phyloP scores from a whole-genome alignment of 2,888 invertebrate species.

The Serrognathus titanus region DNA sequence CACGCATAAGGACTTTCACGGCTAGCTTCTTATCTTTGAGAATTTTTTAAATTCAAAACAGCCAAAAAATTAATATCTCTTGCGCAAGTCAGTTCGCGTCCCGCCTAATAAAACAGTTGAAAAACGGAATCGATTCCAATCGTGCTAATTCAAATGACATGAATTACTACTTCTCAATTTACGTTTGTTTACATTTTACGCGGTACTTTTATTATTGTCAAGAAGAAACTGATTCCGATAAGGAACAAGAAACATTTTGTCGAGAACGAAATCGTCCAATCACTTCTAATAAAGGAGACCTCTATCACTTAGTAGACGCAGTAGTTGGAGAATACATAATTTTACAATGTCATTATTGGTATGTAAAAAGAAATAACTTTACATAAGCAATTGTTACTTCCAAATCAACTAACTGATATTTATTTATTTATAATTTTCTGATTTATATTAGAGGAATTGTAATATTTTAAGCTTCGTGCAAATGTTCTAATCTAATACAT shows the following conservation, averaged over 20 bases:
- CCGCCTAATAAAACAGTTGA: slow-evolving; percentile 26
- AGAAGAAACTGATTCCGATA: slow-evolving; percentile 21
- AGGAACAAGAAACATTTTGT: slow-evolving; percentile 43
- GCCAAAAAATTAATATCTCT: slow-evolving; percentile 17
- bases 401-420: no score
- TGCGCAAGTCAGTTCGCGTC: slow-evolving; percentile 25
- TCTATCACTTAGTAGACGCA: slow-evolving; percentile 50
- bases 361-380: slow-evolving; percentile 12
- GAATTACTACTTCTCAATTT: background rate
- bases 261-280: slow-evolving; percentile 49
- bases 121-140: slow-evolving; percentile 20
- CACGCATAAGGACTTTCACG: no score
- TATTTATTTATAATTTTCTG: no score
- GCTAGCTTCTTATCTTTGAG: slow-evolving; percentile 11
- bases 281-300: slow-evolving; percentile 47
- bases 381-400: no score
- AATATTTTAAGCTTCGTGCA: no score
- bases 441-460: no score
- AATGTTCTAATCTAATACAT: no score
- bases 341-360: slow-evolving; percentile 55
- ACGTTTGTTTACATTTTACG: slow-evolving; percentile 2
- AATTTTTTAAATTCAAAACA: slow-evolving; percentile 23
- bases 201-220: slow-evolving; percentile 2
- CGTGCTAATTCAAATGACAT: slow-evolving; percentile 1
- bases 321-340: slow-evolving; percentile 45